A percentile compares a stretch with the other conserved stretches of the same genome.
Evolutionary conservation across 2,797 vertebrate genomes (phyloP).

Genomic region (Pseudochirops corinnae): DNA sequence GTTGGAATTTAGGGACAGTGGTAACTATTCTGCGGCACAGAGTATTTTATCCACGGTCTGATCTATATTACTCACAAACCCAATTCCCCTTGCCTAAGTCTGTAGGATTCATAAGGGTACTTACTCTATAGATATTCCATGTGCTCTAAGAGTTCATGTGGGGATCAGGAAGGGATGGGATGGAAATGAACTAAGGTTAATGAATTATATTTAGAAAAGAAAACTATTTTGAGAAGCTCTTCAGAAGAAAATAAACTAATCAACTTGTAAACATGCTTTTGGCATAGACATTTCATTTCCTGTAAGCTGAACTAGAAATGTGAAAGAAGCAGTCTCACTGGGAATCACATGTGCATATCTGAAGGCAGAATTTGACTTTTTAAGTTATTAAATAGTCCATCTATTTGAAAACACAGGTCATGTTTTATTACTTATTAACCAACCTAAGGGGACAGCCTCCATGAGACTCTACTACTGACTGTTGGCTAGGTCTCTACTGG

Average conservation of each 20-base stretch:
- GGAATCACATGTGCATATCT: neutral
- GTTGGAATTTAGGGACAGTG: neutral
- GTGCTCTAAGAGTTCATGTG: conserved; percentile 17
- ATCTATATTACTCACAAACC: conserved; percentile 10
- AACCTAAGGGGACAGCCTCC: neutral
- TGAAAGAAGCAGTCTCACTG: conserved; percentile 42
- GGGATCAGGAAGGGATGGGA: neutral
- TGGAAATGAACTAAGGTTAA: conserved; percentile 26
- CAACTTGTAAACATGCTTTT: conserved; percentile 46
- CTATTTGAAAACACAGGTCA: conserved; percentile 31
- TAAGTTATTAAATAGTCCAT: neutral
- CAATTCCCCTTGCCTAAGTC: conserved; percentile 25
- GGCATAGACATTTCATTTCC: conserved; percentile 39
- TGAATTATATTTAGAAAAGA: conserved; percentile 40
- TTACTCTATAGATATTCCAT: neutral
- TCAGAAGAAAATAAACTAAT: conserved; percentile 52
- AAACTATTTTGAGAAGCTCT: conserved; percentile 50
- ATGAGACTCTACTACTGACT: neutral
- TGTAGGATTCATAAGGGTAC: conserved; percentile 12
- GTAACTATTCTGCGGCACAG: conserved; percentile 1
- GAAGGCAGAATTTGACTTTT: neutral
- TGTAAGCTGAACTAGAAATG: conserved; percentile 11
- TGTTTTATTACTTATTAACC: conserved; percentile 18
- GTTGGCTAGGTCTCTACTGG: too few species aligned
- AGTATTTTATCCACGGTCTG: conserved; percentile 28